Evolutionary conservation across 2,888 invertebrate genomes (phyloP), one percentile per base, ranked within the genome.

Genomic region (Busseola fusca): DNA sequence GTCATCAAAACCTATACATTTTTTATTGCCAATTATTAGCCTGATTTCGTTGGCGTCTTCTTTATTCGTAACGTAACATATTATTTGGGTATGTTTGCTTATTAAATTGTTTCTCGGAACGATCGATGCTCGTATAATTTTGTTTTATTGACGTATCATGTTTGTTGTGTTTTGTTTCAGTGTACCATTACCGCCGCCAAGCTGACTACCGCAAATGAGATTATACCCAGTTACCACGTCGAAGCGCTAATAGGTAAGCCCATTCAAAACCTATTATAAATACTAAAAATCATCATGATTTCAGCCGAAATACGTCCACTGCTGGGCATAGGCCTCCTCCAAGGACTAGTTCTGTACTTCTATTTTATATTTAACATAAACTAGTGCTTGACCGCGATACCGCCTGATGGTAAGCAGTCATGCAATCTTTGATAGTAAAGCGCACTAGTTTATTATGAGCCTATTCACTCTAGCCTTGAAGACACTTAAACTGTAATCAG

Each of bases 201-300:
- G 91, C 95, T 95, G 95, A 93, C 95, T 94, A 95, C 95, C 95
- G 94, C 95, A 91, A 95, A 95, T 95, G 95, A 95, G 91, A 93
- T 95, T 91, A 91, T 93, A 90, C 90, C 88, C 87, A 92, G 91
- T 88, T 93, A 93, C 92, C 94, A 95, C 94, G 91, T 95, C 92
- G 91, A 94, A 93, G 94, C 95, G 95, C 93, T 95, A 93, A 95
- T 95, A 95, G 95, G 95, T 95, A 90, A 91, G 94, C 87, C 25
- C 14, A 40, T 34, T 16, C 30, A 5, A n/a, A n/a, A 21, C 5
- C 16, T 16, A 48, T 1, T 5, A 18, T 40, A 1, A 0, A 40
- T 18, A 18, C 5, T 10, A 18, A 59, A 58, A 34, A 40, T 40
- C 4, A 14, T 40, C 14, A 40, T 34, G 0, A 6, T 40, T 14